Evolutionary conservation across 2,797 vertebrate genomes (phyloP), one percentile per base, ranked within the genome.

Genomic region (Stomatorhinus walkeri): DNA sequence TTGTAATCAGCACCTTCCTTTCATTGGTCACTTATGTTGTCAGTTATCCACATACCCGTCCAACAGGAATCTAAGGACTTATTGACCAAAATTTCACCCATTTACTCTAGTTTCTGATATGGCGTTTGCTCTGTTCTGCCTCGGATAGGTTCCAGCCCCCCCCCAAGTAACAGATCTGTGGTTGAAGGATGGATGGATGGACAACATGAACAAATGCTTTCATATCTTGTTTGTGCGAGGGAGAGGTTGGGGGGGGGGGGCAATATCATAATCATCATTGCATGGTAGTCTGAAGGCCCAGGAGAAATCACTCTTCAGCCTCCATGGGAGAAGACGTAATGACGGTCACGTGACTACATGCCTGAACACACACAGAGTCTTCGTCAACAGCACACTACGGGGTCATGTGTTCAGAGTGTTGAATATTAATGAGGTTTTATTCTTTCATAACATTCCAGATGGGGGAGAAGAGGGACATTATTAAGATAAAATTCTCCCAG

Each of bases 361-460:
- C 28, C 52, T 87, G 85, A 85, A 85, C 49, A 36, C 32, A 52
- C 28, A 36, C 52, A 22, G 76, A n/a, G 28, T 54, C 85, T 40
- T 87, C 85, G 52, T 81, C 76, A 46, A 46, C 76, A 14, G 85
- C 85, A 28, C 49, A 36, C 51, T 54, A 36, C 1, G 51, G 28
- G 85, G 52, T 87, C 85, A 87, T 87, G 85, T 54, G 85, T 36
- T 87, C 52, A 54, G 24, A 40, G 51, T 59, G 9, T 43, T 54
- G 85, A 87, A 87, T 87, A 87, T 59, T 87, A 87, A 59, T 59
- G 32, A 54, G 49, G 3, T 52, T 87, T 40, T 56, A 54, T 87
- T 36, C 49, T 32, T 52, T 87, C 85, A 87, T 87, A 87, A 56
- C 49, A 54, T 36, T 87, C 28, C 85, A 87, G 85, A 87, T 40